Base-by-base conservation (phyloP, 2,797 vertebrate genomes). In the Peromyscus aztecus region DNA sequence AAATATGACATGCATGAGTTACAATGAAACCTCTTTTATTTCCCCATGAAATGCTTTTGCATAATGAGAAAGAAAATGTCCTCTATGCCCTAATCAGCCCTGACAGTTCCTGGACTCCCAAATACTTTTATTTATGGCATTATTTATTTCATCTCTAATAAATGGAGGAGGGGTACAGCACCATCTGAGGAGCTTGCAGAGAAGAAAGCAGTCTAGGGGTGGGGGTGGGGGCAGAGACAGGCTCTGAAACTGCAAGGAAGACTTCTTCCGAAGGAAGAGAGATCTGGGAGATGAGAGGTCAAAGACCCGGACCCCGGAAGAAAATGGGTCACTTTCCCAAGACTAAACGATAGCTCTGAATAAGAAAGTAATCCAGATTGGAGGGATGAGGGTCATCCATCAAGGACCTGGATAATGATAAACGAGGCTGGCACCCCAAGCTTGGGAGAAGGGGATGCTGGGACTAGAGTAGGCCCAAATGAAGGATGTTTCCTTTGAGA, bases 11-110 rank as follows among this genome's bases (percentile, higher is more conserved):
- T 97, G 98, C 98, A 98, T 96, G 98, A 98, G 96, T 98, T 98
- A 97, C 98, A 86, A 98, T 96, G 96, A 98, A 98, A 98, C 98
- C 98, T 97, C 98, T 98, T 98, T 98, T 98, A 98, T 98, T 98
- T 98, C 98, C 96, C 98, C 98, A 97, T 96, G 98, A 98, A 98
- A 98, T 78, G 98, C 97, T 98, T 98, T 98, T 98, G 98, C 98
- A 98, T 98, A 98, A 98, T 97, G 97, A 98, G 98, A 98, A 98
- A 97, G 98, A 98, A 98, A 98, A 99, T 98, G 98, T 98, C 98
- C 98, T 98, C 98, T 98, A 97, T 73, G 98, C 98, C 98, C 98
- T 98, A 98, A 98, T 98, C 98, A 98, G 98, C 98, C 98, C 98
- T 98, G 98, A 98, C 98, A 98, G 98, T 96, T 98, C 97, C 98